Evolutionary conservation across 2,797 vertebrate species (phyloP), one percentile per base, ranked within the genome.

Genomic region (Channallabes apus): DNA sequence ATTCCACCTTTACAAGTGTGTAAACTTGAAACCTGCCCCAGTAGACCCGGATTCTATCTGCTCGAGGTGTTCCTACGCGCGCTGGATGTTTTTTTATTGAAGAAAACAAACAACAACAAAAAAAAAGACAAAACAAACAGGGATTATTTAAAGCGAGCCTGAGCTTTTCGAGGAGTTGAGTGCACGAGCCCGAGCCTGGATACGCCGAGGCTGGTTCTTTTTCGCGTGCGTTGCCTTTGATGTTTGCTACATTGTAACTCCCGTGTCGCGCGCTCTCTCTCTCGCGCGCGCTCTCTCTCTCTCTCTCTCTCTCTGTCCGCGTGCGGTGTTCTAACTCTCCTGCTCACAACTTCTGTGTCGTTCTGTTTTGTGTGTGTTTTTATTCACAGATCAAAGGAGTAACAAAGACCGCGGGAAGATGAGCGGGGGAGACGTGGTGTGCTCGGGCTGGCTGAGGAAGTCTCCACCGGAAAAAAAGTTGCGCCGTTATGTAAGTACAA

Each of bases 401-500:
- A 61, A 46, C 17, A 41, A 6, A 56, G 22, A 29, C 9, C 46
- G 5, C 9, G 59, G 90, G 46, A 94, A 93, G 81, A 99, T 98
- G 96, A 97, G 97, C 87, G 98, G 98, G 91, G 98, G 97, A 88
- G 98, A 99, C 89, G 97, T 97, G 95, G 96, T 98, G 91, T 98
- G 95, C 87, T 96, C 96, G 54, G 98, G 98, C 86, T 99, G 98
- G 98, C 96, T 99, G 78, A 96, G 97, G 94, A 99, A 99, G 95
- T 99, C 98, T 84, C 98, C 97, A 92, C 98, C 98, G 90, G 98
- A 99, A 94, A 99, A 99, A 93, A 99, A 99, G 97, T 96, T 99
- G 94, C 97, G 98, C 93, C 98, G 98, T 96, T 99, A 98, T 94
- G 98, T 99, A 97, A 99, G 98, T 99, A 93, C 18, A 56, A 27